These are phyloP conservation scores for Spisula subtruncata DNA, from an alignment of 2,888 invertebrate species.

Conservation along the genomic window DNA sequence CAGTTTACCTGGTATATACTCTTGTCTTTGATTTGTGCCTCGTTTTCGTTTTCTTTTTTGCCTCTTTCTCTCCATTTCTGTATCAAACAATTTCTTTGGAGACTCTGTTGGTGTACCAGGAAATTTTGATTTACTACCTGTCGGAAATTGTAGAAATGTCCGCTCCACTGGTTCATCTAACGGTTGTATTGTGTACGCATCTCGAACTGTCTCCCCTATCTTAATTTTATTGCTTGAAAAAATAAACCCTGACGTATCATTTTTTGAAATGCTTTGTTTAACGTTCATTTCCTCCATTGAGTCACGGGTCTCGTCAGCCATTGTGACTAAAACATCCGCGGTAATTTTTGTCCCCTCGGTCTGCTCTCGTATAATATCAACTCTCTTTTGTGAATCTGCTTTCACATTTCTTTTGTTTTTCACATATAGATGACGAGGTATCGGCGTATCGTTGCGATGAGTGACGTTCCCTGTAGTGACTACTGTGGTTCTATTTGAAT, in stretches of 20 bases:
- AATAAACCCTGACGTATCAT: not conserved
- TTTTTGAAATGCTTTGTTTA: no score
- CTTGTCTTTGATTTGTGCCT: not conserved
- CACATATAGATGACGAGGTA: not conserved
- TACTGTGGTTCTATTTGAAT: not conserved
- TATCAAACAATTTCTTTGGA: slow-evolving; percentile 26
- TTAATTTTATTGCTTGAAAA: not conserved
- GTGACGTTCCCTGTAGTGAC: not conserved
- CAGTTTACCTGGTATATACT: not conserved
- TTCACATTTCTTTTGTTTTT: not conserved
- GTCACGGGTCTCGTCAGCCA: not conserved
- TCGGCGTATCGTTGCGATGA: slow-evolving; percentile 18
- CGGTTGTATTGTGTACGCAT: not conserved
- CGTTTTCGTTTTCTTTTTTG: slow-evolving; percentile 52
- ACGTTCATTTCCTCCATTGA: not conserved
- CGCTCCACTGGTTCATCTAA: not conserved
- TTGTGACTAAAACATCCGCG: not conserved
- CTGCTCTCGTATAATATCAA: slow-evolving; percentile 8
- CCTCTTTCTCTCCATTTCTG: slow-evolving; percentile 42
- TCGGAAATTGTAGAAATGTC: slow-evolving; percentile 20
- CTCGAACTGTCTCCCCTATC: not conserved
- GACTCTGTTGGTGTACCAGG: not conserved
- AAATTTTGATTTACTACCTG: not conserved
- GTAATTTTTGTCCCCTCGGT: not conserved
- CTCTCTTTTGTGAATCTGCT: not conserved